Evolutionary conservation across 2,113 vertebrate species (phyloP).

Genomic region (Fulica atra): DNA sequence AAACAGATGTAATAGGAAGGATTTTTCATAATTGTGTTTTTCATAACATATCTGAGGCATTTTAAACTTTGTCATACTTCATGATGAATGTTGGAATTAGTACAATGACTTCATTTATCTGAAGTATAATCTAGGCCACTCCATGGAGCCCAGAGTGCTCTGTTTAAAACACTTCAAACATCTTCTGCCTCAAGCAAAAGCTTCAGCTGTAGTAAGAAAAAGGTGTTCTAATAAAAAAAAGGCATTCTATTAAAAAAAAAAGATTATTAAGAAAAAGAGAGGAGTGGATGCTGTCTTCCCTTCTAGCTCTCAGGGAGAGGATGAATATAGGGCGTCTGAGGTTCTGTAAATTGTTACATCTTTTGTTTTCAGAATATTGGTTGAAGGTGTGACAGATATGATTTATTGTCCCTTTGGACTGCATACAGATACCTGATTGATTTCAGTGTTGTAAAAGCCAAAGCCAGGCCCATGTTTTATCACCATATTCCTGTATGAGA

Average conservation of each 20-base stretch:
- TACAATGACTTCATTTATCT: background rate
- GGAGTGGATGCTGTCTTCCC: background rate
- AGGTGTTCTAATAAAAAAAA: background rate
- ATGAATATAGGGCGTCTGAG: background rate
- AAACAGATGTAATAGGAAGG: background rate
- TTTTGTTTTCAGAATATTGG: background rate
- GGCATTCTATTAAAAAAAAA: background rate
- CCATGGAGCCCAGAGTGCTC: background rate
- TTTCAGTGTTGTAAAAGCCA: background rate
- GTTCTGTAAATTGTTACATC: background rate
- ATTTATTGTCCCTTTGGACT: background rate
- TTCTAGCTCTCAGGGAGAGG: background rate
- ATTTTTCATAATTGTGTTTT: background rate
- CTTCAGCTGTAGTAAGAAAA: background rate
- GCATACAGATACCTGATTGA: background rate
- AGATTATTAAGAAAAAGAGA: too few relatives aligned
- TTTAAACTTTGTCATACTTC: background rate
- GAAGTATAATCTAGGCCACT: background rate
- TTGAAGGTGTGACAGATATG: constrained; percentile 1
- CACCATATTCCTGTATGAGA: background rate
- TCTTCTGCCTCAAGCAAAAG: background rate
- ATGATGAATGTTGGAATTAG: background rate
- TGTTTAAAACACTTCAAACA: background rate
- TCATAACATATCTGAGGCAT: background rate
- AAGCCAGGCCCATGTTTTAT: background rate